Base-by-base conservation (phyloP, 1,140 invertebrate species). In the Lysiphlebus fabarum region DNA sequence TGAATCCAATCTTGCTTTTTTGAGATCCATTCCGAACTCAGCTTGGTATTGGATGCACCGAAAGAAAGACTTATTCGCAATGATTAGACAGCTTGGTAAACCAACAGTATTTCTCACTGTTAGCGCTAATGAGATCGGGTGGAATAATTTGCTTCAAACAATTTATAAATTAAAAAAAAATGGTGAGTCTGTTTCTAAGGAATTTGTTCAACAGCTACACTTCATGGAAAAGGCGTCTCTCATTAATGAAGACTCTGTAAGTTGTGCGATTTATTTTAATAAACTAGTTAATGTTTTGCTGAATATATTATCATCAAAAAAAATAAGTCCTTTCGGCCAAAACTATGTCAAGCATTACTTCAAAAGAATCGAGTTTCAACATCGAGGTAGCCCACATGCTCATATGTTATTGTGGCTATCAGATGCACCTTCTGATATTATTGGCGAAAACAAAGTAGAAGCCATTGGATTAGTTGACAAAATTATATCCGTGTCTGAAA, bases 171-270 rank as follows among this genome's bases (percentile, higher is more conserved):
- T 51, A 6, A 37, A 51, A 12, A 9, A 37, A 38, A 36, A 50
- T n/a, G 36, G 49, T 3, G 2, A 1, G 7, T 6, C 26, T 4
- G 34, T 49, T 34, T 49, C 47, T 8, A 33, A 49, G 6, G 33
- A 14, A 48, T 1, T 12, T 1, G 2, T 12, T 2, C 4, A 9
- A 6, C 44, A 45, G 49, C 50, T 77, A 26, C 9, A 63, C 49
- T 69, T 49, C 57, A 56, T 67, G 9, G 45, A 69, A 43, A 75
- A 71, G 63, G 50, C 43, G 53, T 59, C 51, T 53, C 57, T 79
- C 14, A 54, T 79, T 0, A 75, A 77, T 65, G 69, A 74, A 61
- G 78, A 80, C 67, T 67, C 78, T 6, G 72, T 78, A 2, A 2
- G 2, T 1, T 26, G 17, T 26, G 17, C 17, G 2, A 1, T 26